These are phyloP conservation scores for Bergia sp. DNA, from an alignment of 92 coral and sea anemone genomes.

Conservation along the genomic window DNA sequence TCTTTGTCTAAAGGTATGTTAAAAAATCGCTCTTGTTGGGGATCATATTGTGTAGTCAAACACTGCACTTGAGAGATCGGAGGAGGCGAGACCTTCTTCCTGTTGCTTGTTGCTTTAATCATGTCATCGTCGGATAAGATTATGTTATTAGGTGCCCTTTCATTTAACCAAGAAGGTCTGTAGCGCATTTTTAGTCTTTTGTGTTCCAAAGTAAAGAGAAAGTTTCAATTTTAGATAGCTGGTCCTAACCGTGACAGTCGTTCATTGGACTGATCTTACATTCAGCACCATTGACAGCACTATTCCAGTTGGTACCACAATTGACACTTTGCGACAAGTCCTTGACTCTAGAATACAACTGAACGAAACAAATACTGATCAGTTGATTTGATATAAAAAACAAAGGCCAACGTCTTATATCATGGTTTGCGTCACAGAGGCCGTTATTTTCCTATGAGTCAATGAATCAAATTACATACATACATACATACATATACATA, in stretches of 20 bases:
- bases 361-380: no score
- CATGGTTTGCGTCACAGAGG: no score
- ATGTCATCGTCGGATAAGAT: conserved; percentile 22
- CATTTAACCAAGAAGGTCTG: conserved; percentile 35
- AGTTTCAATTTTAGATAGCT: not conserved
- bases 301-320: no score
- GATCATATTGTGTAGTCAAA: not conserved
- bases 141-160: conserved; percentile 32
- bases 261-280: not conserved
- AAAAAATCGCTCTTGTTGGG: not conserved
- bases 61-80: conserved; percentile 35
- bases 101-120: not conserved
- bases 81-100: not conserved
- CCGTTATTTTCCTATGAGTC: no score
- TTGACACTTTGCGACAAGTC: not conserved
- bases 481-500: no score
- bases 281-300: not conserved
- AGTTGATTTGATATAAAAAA: no score
- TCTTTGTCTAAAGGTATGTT: not conserved
- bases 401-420: no score
- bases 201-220: not conserved
- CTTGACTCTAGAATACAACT: no score
- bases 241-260: not conserved
- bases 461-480: no score
- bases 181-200: conserved; percentile 17